phyloP scores from a whole-genome alignment of 2,113 vertebrate genomes.

The Holacanthus passer region DNA sequence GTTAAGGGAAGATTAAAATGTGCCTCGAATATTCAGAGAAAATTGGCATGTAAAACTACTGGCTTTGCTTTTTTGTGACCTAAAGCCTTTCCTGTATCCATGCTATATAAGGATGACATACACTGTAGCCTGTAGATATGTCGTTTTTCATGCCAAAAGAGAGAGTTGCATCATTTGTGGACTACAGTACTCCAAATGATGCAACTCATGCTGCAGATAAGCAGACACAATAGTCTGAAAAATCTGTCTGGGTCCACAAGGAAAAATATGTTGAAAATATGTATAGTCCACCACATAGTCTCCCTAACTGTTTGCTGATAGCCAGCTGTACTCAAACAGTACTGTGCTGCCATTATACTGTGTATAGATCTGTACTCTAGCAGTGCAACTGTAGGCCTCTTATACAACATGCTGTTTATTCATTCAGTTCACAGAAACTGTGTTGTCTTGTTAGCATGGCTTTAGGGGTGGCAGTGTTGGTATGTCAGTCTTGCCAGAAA shows the following conservation, averaged over 20 bases:
- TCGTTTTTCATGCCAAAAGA: conserved; percentile 53
- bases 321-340: conserved; percentile 9
- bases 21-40: conserved; percentile 46
- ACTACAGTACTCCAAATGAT: conserved; percentile 54
- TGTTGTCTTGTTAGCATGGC: conserved; percentile 13
- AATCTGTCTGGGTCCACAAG: conserved; percentile 34
- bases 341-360: conserved; percentile 16
- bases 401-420: conserved; percentile 15
- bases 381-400: neutral
- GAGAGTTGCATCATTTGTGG: conserved; percentile 61
- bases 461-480: neutral
- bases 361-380: neutral
- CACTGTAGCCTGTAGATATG: conserved; percentile 25
- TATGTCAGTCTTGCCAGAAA: neutral
- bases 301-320: conserved; percentile 1
- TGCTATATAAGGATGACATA: conserved; percentile 18
- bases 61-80: conserved; percentile 19
- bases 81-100: conserved; percentile 23
- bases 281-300: conserved; percentile 9
- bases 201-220: conserved; percentile 63
- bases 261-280: conserved; percentile 31
- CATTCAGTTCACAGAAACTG: conserved; percentile 12
- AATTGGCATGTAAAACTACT: conserved; percentile 40
- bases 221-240: conserved; percentile 60
- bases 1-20: conserved; percentile 55